These are phyloP conservation scores for Betta splendens DNA, from an alignment of 2,797 vertebrate species.

Conservation along the genomic window DNA sequence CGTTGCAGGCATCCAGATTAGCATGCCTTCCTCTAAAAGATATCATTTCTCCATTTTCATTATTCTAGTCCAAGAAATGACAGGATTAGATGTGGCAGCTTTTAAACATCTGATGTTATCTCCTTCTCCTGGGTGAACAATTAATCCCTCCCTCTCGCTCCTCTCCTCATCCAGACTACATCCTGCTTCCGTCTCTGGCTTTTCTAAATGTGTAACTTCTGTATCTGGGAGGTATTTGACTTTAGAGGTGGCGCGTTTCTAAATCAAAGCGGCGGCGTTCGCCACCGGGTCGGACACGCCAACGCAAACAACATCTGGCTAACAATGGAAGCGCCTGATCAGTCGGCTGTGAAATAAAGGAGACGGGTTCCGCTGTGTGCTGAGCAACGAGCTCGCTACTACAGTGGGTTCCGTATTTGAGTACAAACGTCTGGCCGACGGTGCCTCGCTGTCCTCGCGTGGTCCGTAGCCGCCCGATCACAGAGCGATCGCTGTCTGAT, in stretches of 20 bases:
- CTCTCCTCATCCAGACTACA: conserved; percentile 43
- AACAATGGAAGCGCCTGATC: conserved; percentile 54
- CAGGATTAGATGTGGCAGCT: conserved; percentile 78
- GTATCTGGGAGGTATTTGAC: neutral
- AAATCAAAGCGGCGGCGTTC: conserved; percentile 4
- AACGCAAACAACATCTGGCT: conserved; percentile 39
- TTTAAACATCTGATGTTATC: conserved; percentile 83
- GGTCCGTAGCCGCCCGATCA: conserved; percentile 14
- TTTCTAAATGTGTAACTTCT: neutral
- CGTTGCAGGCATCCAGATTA: conserved; percentile 63
- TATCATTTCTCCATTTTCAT: conserved; percentile 72
- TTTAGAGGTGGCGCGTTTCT: conserved; percentile 7
- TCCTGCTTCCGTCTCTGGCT: conserved; percentile 35
- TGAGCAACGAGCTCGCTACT: neutral
- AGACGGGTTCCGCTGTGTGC: conserved; percentile 5
- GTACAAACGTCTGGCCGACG: conserved; percentile 39
- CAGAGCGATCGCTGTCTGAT: conserved; percentile 25
- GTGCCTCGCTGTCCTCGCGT: conserved; percentile 20
- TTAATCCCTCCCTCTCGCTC: conserved; percentile 75
- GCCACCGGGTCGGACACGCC: conserved; percentile 30
- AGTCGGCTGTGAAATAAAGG: conserved; percentile 18
- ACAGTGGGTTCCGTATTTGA: conserved; percentile 37
- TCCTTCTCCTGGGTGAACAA: conserved; percentile 76
- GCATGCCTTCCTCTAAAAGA: conserved; percentile 66
- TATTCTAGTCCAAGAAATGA: conserved; percentile 78